Evolutionary conservation across 2,113 vertebrate genomes (phyloP), one percentile per base, ranked within the genome.

Genomic region (Bostrychus sinensis): DNA sequence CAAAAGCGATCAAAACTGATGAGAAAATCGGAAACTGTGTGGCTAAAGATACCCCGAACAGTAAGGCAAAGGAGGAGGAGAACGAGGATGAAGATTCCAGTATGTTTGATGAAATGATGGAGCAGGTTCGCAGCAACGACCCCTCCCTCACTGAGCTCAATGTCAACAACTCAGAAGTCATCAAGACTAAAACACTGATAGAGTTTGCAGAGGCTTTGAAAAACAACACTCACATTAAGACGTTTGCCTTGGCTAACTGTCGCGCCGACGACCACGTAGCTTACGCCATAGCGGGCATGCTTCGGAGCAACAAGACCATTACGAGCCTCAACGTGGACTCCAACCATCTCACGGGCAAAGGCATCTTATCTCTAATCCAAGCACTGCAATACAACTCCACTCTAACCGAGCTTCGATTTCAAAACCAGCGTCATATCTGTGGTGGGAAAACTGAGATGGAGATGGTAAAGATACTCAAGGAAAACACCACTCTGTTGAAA

Each of bases 401-500:
- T 0, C 91, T 99, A 66, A 96, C 96, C 0, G 97, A 99, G 88
- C 93, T 99, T 6, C 95, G 97, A 19, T 98, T 99, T 81, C 97
- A 99, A 82, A 99, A 99, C 91, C 97, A 99, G 89, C 89, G 97
- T 1, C 97, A 99, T 91, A 95, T 99, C 84, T 97, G 96, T 0
- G 97, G 97, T 0, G 97, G 97, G 20, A 98, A 98, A 89, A 96
- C 96, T 0, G 97, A 99, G 89, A 99, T 99, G 97, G 97, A 99
- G 91, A 97, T 99, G 48, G 94, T 92, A 56, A 95, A 94, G 72
- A 90, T 99, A 20, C 91, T 99, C 58, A 96, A 95, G 76, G 97
- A 99, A 4, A 99, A 99, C 89, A 94, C 93, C 70, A 95, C 97
- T 0, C 84, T 99, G 53, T 93, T 99, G 57, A 99, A 98, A 75